Evolutionary conservation across 2,888 invertebrate genomes (phyloP).

Genomic region (Cartodere bifasciata): DNA sequence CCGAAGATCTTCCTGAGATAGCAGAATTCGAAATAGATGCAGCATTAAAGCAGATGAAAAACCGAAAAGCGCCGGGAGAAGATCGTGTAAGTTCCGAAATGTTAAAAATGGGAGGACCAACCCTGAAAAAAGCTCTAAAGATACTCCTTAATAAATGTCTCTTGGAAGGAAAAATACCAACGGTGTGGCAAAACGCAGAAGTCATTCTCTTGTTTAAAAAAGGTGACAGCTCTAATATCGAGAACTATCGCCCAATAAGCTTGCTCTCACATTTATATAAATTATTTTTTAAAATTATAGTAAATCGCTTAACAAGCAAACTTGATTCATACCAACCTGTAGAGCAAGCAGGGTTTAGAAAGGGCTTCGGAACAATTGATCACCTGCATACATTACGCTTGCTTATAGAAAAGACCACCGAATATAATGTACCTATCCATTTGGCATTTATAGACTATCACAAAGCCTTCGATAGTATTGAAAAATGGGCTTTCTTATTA

Average conservation of each 20-base stretch:
- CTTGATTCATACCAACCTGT: conserved; percentile 10
- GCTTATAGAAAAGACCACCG: conserved; percentile 10
- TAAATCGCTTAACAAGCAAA: conserved; percentile 8
- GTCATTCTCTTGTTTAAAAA: conserved; percentile 14
- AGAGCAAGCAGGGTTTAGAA: conserved; percentile 14
- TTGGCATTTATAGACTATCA: conserved; percentile 14
- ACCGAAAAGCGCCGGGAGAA: conserved; percentile 10
- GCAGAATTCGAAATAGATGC: conserved; percentile 6
- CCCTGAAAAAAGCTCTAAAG: conserved; percentile 3
- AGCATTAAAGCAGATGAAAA: conserved; percentile 11
- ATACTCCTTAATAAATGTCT: conserved; percentile 13
- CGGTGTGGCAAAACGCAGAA: conserved; percentile 12
- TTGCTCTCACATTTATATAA: conserved; percentile 9
- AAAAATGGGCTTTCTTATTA: conserved; percentile 13
- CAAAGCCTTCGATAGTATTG: conserved; percentile 14
- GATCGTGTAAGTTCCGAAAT: no score
- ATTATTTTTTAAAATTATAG: conserved; percentile 7
- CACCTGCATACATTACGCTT: conserved; percentile 12
- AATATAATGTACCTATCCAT: conserved; percentile 13
- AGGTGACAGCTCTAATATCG: conserved; percentile 12
- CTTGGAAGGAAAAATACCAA: conserved; percentile 11
- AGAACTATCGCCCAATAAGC: conserved; percentile 15
- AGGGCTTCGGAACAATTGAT: conserved; percentile 10
- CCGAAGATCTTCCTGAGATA: conserved; percentile 11
- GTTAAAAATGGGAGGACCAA: conserved; percentile 10